A percentile compares a stretch with the other conserved stretches of the same genome.
Evolutionary conservation across 2,797 vertebrate species (phyloP).

Genomic region (Sciurus carolinensis): DNA sequence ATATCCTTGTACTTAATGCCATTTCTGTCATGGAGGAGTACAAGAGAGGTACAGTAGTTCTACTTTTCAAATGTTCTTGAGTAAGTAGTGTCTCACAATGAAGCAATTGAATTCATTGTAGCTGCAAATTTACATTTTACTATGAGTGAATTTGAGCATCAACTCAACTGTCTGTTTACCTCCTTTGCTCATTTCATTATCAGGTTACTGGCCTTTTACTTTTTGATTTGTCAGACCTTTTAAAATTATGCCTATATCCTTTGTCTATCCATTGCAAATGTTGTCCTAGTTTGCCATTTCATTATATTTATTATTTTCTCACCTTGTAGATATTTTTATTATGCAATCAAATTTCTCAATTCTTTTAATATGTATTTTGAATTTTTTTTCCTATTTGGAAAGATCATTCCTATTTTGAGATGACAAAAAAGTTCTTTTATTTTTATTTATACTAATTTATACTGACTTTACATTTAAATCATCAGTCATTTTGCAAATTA

Average conservation of each 20-base stretch:
- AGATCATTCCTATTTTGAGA: neutral
- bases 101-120: neutral
- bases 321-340: constrained; percentile 1
- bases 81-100: neutral
- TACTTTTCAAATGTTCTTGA: neutral
- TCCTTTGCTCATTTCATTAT: neutral
- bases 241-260: neutral
- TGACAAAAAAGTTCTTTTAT: neutral
- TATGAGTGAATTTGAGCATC: neutral
- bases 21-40: neutral
- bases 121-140: neutral
- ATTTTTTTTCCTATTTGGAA: neutral
- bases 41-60: neutral
- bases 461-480: constrained; percentile 32
- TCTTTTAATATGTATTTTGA: neutral
- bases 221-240: neutral
- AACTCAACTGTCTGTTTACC: neutral
- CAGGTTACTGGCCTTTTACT: neutral
- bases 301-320: constrained; percentile 46
- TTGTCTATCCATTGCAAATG: neutral
- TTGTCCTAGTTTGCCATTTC: neutral
- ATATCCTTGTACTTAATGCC: neutral
- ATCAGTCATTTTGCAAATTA: constrained; percentile 39
- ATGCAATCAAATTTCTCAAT: constrained; percentile 14
- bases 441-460: neutral